Percentiles rank a stretch among this genome's conserved stretches.
Evolutionary conservation across 2,888 invertebrate species (phyloP).

Genomic region (Neelides folsomi): DNA sequence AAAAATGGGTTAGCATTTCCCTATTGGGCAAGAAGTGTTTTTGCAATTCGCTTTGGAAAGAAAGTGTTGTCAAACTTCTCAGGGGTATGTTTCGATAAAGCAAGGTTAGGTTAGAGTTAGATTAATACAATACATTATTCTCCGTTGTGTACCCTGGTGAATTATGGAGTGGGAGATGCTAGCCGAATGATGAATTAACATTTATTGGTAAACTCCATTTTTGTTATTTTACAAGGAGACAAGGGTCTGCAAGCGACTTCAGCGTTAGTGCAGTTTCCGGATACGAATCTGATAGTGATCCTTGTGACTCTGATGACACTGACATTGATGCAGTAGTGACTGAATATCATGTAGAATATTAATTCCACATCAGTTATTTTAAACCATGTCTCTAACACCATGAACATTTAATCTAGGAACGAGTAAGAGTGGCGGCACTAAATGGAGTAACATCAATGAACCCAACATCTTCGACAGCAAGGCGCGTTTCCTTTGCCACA

Average conservation of each 20-base stretch:
- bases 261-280: constrained; percentile 33
- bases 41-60: too few relatives aligned
- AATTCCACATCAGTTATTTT: background rate
- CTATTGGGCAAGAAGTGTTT: too few relatives aligned
- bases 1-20: too few relatives aligned
- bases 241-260: constrained; percentile 26
- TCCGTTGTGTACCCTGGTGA: too few relatives aligned
- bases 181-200: too few relatives aligned
- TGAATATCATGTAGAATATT: constrained; percentile 52
- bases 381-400: background rate
- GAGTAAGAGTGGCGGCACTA: constrained; percentile 28
- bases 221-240: constrained; percentile 4
- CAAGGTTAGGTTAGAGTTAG: too few relatives aligned
- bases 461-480: constrained; percentile 31
- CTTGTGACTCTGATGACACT: constrained; percentile 38
- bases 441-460: constrained; percentile 24
- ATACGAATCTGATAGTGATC: constrained; percentile 41
- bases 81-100: too few relatives aligned
- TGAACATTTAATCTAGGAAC: constrained; percentile 12
- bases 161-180: too few relatives aligned
- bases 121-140: too few relatives aligned
- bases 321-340: constrained; percentile 65
- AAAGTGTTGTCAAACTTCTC: too few relatives aligned
- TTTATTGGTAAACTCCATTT: background rate
- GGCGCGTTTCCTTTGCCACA: constrained; percentile 31